Conservation (phyloP, 1,140 invertebrate species). For the Lanistes nyassanus region DNA sequence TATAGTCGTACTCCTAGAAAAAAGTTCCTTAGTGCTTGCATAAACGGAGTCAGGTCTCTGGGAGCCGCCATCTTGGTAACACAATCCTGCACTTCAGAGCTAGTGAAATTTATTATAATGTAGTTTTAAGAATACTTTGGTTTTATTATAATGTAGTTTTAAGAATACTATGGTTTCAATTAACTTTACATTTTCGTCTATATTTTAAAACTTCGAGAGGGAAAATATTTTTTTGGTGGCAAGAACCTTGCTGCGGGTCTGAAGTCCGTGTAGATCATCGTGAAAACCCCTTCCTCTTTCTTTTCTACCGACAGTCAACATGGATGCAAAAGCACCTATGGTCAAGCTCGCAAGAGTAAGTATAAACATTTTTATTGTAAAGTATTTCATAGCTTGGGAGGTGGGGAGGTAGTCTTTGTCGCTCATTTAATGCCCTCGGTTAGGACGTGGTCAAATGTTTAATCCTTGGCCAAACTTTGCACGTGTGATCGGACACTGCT, state of each 20-base stretch:
- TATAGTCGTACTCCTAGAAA: constrained; percentile 15
- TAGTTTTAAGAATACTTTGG: no score
- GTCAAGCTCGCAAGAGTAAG: constrained; percentile 39
- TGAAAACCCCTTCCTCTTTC: constrained; percentile 30
- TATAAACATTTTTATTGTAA: neutral
- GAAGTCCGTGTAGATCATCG: constrained; percentile 7
- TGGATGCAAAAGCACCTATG: constrained; percentile 31
- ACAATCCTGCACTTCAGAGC: neutral
- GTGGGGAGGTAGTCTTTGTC: neutral
- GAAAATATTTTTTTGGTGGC: no score
- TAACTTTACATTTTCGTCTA: no score
- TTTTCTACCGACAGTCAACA: constrained; percentile 10
- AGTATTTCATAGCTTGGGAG: neutral
- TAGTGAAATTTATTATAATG: no score
- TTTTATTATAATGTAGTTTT: no score
- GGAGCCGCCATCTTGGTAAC: constrained; percentile 19
- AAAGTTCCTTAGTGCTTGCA: constrained; percentile 12
- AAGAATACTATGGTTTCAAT: no score
- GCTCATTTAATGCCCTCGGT: neutral
- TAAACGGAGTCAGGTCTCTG: constrained; percentile 20
- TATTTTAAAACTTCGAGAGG: no score
- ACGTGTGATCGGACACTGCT: neutral
- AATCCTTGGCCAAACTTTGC: neutral
- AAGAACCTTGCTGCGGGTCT: neutral
- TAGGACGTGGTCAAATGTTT: neutral